A percentile compares a stretch with the other conserved stretches of the same genome.
Conservation (phyloP, 1,140 invertebrate species). For the Eriocheir sinensis region DNA sequence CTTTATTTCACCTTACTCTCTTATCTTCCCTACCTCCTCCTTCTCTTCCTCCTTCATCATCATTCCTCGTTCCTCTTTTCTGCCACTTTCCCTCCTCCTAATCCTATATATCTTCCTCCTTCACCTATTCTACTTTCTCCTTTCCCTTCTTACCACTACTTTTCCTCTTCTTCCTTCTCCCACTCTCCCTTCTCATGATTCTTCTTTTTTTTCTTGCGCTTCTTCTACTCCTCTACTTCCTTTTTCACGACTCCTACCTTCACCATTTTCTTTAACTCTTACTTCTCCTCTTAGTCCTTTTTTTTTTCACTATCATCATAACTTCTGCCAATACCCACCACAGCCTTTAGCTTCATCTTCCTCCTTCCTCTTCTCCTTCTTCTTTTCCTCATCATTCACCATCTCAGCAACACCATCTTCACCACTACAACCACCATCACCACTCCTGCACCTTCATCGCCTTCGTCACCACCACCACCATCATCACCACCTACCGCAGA, state of each 20-base stretch:
- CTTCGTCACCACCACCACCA: background rate
- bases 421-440: background rate
- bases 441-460: background rate
- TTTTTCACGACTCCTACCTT: no score
- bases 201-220: background rate
- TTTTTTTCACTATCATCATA: no score
- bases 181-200: background rate
- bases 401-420: background rate
- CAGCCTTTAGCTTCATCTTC: no score
- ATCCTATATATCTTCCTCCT: background rate
- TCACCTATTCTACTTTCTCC: no score
- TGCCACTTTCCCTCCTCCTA: no score
- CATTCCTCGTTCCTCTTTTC: background rate
- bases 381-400: background rate
- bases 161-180: background rate
- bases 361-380: no score
- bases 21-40: background rate
- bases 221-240: no score
- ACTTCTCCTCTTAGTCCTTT: background rate
- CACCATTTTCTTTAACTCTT: background rate
- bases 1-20: no score
- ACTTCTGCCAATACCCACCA: no score
- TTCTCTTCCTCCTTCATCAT: background rate
- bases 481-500: constrained; percentile 87
- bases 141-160: background rate